These are phyloP conservation scores for Eurystomus gularis DNA, from an alignment of 2,113 vertebrate species.

Conservation along the genomic window DNA sequence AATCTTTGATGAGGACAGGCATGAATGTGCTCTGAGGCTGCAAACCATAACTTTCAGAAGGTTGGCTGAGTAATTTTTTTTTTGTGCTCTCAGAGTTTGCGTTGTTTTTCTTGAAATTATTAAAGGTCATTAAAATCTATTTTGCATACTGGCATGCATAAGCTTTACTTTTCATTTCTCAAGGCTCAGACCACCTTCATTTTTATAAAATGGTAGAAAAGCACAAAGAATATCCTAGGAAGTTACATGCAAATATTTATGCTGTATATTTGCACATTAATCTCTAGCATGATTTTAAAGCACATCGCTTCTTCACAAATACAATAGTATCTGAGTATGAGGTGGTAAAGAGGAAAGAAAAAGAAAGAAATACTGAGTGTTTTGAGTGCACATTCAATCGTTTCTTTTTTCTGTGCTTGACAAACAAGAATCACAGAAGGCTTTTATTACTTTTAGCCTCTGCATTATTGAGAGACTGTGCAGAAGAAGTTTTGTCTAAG, in stretches of 20 bases:
- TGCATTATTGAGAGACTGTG: background rate
- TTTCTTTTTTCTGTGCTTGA: background rate
- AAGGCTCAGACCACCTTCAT: background rate
- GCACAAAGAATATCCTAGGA: background rate
- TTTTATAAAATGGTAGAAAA: background rate
- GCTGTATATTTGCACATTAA: background rate
- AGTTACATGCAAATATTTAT: background rate
- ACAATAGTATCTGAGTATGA: background rate
- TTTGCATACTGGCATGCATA: background rate
- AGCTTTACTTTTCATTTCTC: background rate
- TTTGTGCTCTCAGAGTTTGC: background rate
- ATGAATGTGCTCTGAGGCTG: background rate
- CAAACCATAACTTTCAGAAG: background rate
- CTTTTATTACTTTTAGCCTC: background rate
- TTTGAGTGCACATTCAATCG: background rate
- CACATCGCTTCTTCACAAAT: background rate
- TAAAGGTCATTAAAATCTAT: conserved; percentile 17
- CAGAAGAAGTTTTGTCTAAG: background rate
- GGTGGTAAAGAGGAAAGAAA: background rate
- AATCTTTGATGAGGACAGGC: background rate
- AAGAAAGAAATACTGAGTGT: background rate
- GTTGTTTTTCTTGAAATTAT: conserved; percentile 13
- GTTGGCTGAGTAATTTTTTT: background rate
- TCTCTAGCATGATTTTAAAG: background rate
- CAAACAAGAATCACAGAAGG: background rate